Evolutionary conservation across 64 coral and sea anemone genomes (phyloP), one percentile per base, ranked within the genome.

Genomic region (Stichodactyla mertensii): DNA sequence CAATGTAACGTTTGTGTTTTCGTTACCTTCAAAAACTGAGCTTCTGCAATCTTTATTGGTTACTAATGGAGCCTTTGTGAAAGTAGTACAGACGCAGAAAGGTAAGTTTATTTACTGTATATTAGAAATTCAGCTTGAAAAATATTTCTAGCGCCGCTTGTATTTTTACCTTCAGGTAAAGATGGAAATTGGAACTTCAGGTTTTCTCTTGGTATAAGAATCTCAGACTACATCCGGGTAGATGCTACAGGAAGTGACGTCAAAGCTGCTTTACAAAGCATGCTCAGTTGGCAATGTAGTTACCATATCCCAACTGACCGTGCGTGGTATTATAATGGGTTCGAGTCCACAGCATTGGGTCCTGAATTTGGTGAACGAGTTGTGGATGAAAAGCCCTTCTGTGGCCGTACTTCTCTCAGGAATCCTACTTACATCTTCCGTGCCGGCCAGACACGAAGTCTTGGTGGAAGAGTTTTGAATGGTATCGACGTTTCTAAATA

Each of bases 261-360:
- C 16, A 86, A 89, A 52, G 23, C 67, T 54, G 26, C 74, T 57
- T 70, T 93, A 23, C 71, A 86, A 58, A 66, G 83, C 83, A 93
- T 93, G 91, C 84, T 85, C 18, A 62, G 16, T 53, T 86, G 91
- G 87, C 61, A 93, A 51, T 93, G 91, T 80, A 89, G 69, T 55
- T 93, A 89, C 74, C 64, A 86, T 28, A 89, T 80, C 55, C 67
- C 71, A 55, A 67, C 51, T 4, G 77, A 24, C 11, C 86, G 87
- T 11, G 91, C 87, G 6, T 93, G 88, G 57, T 93, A 89, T 86
- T 93, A 93, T 52, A 93, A 89, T 61, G 91, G 91, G 1, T 93
- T 93, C 78, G 91, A 93, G 23, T 64, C 4, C 23, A 13, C 22
- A 10, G 14, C 45, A 7, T 57, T 64, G 60, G 71, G 64, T 23